Evolutionary conservation across 2,888 invertebrate species (phyloP).

Genomic region (Hybos culiciformis): DNA sequence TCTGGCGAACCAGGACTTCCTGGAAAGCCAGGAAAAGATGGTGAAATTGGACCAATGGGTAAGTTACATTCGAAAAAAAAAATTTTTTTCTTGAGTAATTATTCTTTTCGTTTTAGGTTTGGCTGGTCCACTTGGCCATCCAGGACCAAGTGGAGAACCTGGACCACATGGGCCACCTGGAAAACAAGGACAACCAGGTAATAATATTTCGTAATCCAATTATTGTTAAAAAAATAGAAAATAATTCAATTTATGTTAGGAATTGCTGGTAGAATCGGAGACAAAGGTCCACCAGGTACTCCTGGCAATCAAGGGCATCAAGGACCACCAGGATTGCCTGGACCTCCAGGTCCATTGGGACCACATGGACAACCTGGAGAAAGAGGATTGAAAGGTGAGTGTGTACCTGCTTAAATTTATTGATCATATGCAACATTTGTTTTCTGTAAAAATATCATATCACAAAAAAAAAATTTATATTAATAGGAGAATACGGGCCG

Average conservation of each 20-base stretch:
- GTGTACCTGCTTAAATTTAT: not conserved
- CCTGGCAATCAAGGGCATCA: slow-evolving; percentile 19
- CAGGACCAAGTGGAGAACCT: slow-evolving; percentile 43
- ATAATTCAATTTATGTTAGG: slow-evolving; percentile 32
- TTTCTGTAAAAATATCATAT: too few relatives aligned
- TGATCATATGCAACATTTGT: slow-evolving; percentile 10
- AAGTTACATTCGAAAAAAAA: slow-evolving; percentile 30
- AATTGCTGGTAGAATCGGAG: slow-evolving; percentile 57
- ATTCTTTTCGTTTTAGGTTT: slow-evolving; percentile 37
- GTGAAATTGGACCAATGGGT: slow-evolving; percentile 55
- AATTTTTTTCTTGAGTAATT: not conserved
- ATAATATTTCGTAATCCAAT: too few relatives aligned
- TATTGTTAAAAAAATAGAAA: not conserved
- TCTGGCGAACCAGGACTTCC: slow-evolving; percentile 58
- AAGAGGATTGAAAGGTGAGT: slow-evolving; percentile 1
- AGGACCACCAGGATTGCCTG: slow-evolving; percentile 7
- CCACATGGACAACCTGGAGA: not conserved
- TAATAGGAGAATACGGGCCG: slow-evolving; percentile 60
- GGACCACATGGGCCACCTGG: slow-evolving; percentile 49
- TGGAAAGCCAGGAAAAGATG: slow-evolving; percentile 54
- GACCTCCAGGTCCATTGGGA: slow-evolving; percentile 3
- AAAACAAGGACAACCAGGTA: slow-evolving; percentile 51
- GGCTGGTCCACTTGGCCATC: slow-evolving; percentile 50
- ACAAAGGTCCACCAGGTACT: slow-evolving; percentile 55
- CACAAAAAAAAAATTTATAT: slow-evolving; percentile 54